A percentile compares a stretch with the other conserved stretches of the same genome.
Evolutionary conservation across 2,797 vertebrate genomes (phyloP).

Genomic region (Moxostoma hubbsi): DNA sequence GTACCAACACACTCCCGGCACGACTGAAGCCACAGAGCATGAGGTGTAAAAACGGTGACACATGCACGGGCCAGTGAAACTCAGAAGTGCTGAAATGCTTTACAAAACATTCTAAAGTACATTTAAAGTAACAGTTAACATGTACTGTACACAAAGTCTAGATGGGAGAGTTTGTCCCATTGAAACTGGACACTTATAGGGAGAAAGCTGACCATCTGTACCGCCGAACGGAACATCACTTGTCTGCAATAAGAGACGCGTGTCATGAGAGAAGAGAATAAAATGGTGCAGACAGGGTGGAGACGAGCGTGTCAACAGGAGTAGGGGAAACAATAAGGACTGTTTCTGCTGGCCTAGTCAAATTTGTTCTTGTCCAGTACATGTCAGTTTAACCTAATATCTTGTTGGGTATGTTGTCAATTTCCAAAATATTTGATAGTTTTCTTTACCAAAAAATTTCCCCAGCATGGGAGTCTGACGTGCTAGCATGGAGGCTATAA

Average conservation of each 20-base stretch:
- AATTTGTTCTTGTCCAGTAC: neutral
- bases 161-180: conserved; percentile 7
- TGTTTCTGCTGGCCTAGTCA: neutral
- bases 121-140: neutral
- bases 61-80: conserved; percentile 48
- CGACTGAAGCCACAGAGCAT: conserved; percentile 6
- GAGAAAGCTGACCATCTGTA: conserved; percentile 79
- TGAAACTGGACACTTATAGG: conserved; percentile 80
- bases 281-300: conserved; percentile 9
- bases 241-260: conserved; percentile 69
- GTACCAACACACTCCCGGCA: conserved; percentile 56
- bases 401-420: too few relatives aligned
- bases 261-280: conserved; percentile 38
- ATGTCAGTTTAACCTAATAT: too few relatives aligned
- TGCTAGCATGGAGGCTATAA: too few relatives aligned
- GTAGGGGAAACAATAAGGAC: conserved; percentile 41
- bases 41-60: conserved; percentile 56
- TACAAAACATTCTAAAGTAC: neutral
- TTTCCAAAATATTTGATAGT: too few relatives aligned
- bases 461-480: too few relatives aligned
- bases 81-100: neutral
- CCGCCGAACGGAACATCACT: conserved; percentile 81
- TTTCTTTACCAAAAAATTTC: too few relatives aligned
- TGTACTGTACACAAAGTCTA: neutral
- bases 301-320: conserved; percentile 26